Percentiles rank a stretch among this genome's conserved stretches.
Evolutionary conservation across 1,140 invertebrate genomes (phyloP).

Genomic region (Cydia amplana): DNA sequence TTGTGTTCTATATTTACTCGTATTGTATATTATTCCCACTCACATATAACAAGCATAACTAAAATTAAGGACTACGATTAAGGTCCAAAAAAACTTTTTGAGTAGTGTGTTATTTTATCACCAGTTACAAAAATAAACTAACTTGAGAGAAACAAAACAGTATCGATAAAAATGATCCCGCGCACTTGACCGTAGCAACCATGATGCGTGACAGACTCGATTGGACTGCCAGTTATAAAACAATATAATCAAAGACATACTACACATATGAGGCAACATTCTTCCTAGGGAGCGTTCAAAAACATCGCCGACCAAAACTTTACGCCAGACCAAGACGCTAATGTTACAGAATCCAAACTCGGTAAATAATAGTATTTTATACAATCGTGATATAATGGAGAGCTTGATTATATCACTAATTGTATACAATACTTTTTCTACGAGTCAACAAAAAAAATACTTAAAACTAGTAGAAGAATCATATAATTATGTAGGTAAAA

Average conservation of each 20-base stretch:
- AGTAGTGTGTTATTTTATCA: neutral
- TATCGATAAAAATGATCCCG: neutral
- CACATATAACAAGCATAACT: neutral
- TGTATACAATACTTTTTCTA: no score
- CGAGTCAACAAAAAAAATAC: no score
- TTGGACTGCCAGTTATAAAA: conserved; percentile 5
- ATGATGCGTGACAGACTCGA: neutral
- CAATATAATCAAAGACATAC: neutral
- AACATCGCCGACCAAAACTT: no score
- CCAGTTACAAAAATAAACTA: neutral
- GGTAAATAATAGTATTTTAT: no score
- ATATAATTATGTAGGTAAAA: no score
- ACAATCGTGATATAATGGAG: no score
- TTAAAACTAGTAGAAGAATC: no score
- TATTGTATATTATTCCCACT: neutral
- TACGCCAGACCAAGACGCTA: no score
- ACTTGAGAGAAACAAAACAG: neutral
- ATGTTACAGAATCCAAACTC: no score
- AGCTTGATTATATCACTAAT: no score
- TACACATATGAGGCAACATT: neutral
- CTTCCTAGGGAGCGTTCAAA: neutral
- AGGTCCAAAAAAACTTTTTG: neutral
- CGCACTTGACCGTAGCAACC: conserved; percentile 4
- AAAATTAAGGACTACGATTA: neutral
- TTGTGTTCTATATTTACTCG: neutral